Percentiles rank a stretch among this genome's conserved stretches.
Evolutionary conservation across 2,113 vertebrate species (phyloP).

Genomic region (Mesoclemmys tuberculata): DNA sequence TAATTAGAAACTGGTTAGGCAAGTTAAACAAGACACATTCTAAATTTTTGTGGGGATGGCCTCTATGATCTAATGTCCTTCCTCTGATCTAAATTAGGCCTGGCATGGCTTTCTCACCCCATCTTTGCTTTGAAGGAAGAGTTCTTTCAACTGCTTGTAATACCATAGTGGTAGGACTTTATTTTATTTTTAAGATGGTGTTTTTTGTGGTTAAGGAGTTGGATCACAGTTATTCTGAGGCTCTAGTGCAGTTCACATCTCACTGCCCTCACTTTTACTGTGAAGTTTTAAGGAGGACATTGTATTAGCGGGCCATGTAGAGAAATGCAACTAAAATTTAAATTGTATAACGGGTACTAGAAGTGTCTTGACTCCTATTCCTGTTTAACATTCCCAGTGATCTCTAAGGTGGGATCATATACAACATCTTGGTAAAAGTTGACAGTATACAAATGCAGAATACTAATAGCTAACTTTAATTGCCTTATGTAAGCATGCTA

Average conservation of each 20-base stretch:
- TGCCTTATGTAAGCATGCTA: not conserved
- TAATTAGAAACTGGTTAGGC: slow-evolving; percentile 30
- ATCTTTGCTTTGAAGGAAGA: not conserved
- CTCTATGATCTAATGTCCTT: slow-evolving; percentile 26
- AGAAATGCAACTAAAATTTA: not conserved
- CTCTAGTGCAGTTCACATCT: not conserved
- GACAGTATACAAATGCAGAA: too few relatives aligned
- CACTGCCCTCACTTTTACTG: not conserved
- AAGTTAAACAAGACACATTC: not conserved
- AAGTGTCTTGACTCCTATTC: not conserved
- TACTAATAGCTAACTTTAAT: not conserved
- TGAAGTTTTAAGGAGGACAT: not conserved
- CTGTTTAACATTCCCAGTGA: not conserved
- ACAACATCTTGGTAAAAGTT: too few relatives aligned
- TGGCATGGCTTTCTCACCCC: not conserved
- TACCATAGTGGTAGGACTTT: not conserved
- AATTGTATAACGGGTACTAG: not conserved
- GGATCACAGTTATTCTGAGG: not conserved
- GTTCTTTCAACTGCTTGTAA: not conserved
- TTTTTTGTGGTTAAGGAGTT: not conserved
- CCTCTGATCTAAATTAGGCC: not conserved
- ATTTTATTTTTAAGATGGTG: not conserved
- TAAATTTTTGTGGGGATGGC: not conserved
- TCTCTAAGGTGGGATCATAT: not conserved
- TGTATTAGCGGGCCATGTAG: not conserved